Conservation (phyloP, 2,113 vertebrate genomes). For the Cyanoderma ruficeps region DNA sequence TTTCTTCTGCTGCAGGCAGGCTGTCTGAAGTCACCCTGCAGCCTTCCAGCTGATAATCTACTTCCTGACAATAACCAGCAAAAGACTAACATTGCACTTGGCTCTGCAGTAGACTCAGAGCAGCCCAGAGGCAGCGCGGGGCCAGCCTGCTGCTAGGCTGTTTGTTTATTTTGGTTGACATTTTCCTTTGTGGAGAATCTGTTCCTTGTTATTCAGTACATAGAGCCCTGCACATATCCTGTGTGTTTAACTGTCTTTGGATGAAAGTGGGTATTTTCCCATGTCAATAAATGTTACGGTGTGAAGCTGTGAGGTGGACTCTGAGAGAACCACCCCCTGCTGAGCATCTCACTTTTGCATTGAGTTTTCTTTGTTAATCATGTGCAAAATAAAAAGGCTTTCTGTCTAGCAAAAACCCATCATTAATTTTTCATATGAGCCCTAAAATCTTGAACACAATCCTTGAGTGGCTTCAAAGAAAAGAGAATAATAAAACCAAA, state of each 20-base stretch:
- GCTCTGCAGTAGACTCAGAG: neutral
- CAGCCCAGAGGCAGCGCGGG: constrained; percentile 7
- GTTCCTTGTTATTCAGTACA: constrained; percentile 6
- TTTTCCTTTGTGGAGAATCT: constrained; percentile 46
- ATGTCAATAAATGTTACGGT: constrained; percentile 19
- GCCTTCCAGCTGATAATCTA: neutral
- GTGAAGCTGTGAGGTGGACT: constrained; percentile 49
- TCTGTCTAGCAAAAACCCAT: constrained; percentile 63
- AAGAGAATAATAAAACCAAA: constrained; percentile 32
- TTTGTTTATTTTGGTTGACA: constrained; percentile 54
- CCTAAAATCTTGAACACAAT: constrained; percentile 58
- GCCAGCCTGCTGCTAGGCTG: constrained; percentile 21
- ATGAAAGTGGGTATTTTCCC: constrained; percentile 50
- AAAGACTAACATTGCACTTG: neutral
- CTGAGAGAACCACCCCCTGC: neutral
- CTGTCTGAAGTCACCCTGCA: constrained; percentile 33
- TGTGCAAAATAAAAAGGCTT: constrained; percentile 58
- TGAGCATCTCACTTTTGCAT: constrained; percentile 28
- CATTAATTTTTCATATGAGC: constrained; percentile 75
- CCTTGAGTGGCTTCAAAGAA: constrained; percentile 55
- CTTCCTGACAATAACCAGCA: constrained; percentile 54
- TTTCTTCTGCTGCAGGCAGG: neutral
- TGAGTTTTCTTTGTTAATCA: constrained; percentile 69
- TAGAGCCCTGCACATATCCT: neutral
- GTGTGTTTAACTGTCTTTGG: constrained; percentile 58